Percentiles rank a stretch among this genome's conserved stretches.
These are phyloP conservation scores for Rhagonycha fulva DNA, from an alignment of 2,888 invertebrate genomes.

Conservation along the genomic window DNA sequence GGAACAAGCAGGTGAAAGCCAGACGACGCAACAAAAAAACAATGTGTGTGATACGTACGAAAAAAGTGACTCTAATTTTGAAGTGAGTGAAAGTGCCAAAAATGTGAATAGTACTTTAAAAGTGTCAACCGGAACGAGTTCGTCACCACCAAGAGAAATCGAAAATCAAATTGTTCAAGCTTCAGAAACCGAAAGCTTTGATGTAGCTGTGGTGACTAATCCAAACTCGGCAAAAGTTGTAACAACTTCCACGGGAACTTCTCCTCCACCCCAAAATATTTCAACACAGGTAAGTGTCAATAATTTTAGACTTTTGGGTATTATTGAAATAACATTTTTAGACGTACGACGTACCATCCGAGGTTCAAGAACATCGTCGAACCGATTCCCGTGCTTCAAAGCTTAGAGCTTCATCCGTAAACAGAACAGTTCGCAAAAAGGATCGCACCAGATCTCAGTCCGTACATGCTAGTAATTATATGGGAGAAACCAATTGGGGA, in stretches of 20 bases:
- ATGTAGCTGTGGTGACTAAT: neutral
- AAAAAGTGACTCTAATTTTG: conserved; percentile 29
- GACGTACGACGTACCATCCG: conserved; percentile 59
- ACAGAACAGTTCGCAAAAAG: conserved; percentile 40
- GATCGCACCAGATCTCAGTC: conserved; percentile 50
- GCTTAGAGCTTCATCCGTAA: conserved; percentile 40
- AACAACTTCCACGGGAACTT: conserved; percentile 71
- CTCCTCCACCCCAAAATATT: conserved; percentile 84
- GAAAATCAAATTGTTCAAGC: neutral
- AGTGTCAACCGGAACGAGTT: conserved; percentile 66
- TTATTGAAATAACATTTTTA: conserved; percentile 44
- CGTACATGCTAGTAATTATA: conserved; percentile 42
- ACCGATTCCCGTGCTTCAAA: conserved; percentile 20
- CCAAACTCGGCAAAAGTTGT: conserved; percentile 14
- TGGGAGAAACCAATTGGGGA: conserved; percentile 56
- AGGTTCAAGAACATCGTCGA: conserved; percentile 17
- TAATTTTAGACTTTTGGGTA: neutral
- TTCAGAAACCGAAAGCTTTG: neutral
- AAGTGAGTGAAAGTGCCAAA: conserved; percentile 32
- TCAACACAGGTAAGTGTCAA: conserved; percentile 70
- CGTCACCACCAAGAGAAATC: conserved; percentile 63
- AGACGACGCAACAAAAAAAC: conserved; percentile 32
- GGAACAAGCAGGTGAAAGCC: conserved; percentile 36
- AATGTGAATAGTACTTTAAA: conserved; percentile 37
- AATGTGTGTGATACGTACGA: conserved; percentile 7